Conservation (phyloP, 2,797 vertebrate genomes). For the Sarcophilus harrisii region DNA sequence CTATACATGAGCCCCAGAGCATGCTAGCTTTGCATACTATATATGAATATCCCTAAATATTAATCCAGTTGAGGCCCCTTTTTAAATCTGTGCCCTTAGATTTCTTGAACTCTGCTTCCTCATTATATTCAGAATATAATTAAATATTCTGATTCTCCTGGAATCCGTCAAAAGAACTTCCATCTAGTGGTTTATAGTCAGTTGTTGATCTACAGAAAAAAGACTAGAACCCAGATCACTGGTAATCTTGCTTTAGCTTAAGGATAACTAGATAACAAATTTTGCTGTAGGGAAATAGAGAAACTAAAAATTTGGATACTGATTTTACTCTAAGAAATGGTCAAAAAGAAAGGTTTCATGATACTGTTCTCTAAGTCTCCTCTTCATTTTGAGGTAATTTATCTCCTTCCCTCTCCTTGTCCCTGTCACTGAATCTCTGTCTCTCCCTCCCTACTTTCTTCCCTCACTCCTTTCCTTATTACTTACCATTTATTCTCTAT, state of each 20-base stretch:
- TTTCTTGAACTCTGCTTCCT: neutral
- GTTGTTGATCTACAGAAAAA: constrained; percentile 1
- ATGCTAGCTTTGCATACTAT: neutral
- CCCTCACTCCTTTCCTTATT: too few relatives aligned
- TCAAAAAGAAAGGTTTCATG: neutral
- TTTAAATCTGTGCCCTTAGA: neutral
- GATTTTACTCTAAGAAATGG: neutral
- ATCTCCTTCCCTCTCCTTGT: neutral
- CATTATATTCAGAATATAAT: neutral
- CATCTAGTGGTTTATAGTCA: neutral
- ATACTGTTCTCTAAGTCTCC: neutral
- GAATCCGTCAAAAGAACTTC: constrained; percentile 18
- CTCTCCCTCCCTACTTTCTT: too few relatives aligned
- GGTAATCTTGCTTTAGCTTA: neutral
- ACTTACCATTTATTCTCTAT: too few relatives aligned
- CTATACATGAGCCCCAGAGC: neutral
- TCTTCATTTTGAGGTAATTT: too few relatives aligned
- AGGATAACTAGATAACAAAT: neutral
- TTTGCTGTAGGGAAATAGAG: neutral
- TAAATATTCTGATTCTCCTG: neutral
- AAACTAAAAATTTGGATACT: neutral
- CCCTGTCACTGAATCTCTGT: neutral
- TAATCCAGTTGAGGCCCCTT: neutral
- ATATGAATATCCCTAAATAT: neutral
- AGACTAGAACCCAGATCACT: neutral